Evolutionary conservation across 2,888 invertebrate genomes (phyloP).

Genomic region (Latrodectus elegans): DNA sequence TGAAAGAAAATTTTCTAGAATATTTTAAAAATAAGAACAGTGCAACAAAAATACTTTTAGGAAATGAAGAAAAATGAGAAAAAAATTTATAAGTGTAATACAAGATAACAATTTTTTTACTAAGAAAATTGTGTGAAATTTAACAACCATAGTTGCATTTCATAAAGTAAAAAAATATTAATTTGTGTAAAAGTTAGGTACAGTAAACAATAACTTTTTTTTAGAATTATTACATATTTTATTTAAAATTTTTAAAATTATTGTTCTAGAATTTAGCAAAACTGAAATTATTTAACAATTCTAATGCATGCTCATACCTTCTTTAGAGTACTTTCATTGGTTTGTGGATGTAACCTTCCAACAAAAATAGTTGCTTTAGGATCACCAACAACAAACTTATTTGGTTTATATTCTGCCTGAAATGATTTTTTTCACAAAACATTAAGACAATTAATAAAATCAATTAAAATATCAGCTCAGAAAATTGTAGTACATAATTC

Average conservation of each 20-base stretch:
- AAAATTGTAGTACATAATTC: too few relatives aligned
- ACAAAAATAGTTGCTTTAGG: constrained; percentile 85
- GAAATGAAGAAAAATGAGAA: too few relatives aligned
- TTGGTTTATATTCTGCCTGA: constrained; percentile 75
- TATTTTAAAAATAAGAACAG: too few relatives aligned
- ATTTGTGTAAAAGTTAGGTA: not conserved
- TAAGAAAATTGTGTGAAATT: not conserved
- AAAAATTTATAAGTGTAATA: too few relatives aligned
- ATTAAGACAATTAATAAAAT: too few relatives aligned
- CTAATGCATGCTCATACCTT: constrained; percentile 73
- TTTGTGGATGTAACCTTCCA: constrained; percentile 82
- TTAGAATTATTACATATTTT: not conserved
- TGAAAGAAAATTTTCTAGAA: too few relatives aligned
- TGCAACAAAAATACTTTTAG: too few relatives aligned
- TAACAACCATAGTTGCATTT: not conserved
- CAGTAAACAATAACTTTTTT: not conserved
- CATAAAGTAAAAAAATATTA: not conserved
- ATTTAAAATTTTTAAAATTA: not conserved
- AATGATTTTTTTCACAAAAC: not conserved
- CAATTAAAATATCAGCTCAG: too few relatives aligned
- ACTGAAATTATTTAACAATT: constrained; percentile 13
- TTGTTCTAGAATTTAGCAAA: constrained; percentile 6
- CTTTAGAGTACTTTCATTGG: constrained; percentile 79
- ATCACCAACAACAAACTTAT: constrained; percentile 81
- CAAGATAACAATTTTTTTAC: too few relatives aligned